Evolutionary conservation across 1,140 invertebrate species (phyloP).

Genomic region (Ostrea denselamellosa): DNA sequence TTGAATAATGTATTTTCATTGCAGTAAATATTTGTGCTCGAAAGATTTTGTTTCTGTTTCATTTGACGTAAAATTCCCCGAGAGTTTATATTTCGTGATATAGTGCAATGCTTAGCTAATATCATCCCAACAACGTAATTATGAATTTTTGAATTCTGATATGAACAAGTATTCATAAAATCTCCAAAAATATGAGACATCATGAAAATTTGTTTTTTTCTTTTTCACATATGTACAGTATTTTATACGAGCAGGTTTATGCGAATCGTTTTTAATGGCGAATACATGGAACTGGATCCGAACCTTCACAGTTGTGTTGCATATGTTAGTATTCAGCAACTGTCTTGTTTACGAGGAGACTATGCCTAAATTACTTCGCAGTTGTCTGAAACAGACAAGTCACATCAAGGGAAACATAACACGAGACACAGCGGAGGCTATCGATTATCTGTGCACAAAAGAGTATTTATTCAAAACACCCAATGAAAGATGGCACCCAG

Average conservation of each 20-base stretch:
- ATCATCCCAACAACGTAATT: too few relatives aligned
- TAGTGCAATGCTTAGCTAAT: too few relatives aligned
- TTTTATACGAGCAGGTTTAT: neutral
- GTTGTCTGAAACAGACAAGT: neutral
- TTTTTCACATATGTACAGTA: neutral
- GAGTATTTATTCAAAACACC: conserved; percentile 13
- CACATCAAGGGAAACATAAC: neutral
- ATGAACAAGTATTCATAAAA: too few relatives aligned
- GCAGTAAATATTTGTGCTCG: too few relatives aligned
- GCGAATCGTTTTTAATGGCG: neutral
- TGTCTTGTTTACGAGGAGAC: neutral
- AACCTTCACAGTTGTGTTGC: neutral
- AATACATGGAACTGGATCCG: neutral
- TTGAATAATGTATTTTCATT: too few relatives aligned
- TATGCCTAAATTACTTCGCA: neutral
- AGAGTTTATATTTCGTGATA: too few relatives aligned
- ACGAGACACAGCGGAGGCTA: neutral
- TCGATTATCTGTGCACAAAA: conserved; percentile 24
- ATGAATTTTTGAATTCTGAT: too few relatives aligned
- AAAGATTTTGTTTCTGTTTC: too few relatives aligned
- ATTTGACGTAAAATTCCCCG: too few relatives aligned
- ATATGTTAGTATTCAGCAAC: neutral
- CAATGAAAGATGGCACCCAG: conserved; percentile 25
- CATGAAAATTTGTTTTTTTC: neutral
- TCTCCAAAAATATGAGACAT: too few relatives aligned